These are phyloP conservation scores for Garrulus glandarius DNA, from an alignment of 2,797 vertebrate species.

Conservation along the genomic window DNA sequence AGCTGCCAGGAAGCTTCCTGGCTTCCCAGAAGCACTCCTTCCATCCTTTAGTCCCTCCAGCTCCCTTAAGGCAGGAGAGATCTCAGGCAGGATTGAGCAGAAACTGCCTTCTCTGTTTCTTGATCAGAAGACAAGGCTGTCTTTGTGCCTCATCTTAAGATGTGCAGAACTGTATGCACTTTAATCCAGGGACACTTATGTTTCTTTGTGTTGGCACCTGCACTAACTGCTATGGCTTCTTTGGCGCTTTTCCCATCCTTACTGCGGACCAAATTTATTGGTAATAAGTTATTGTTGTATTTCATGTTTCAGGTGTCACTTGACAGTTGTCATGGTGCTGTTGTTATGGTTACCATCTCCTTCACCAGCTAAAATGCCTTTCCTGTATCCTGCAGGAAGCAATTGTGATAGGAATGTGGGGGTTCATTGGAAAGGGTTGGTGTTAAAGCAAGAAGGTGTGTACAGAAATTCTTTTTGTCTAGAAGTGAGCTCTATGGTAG, in stretches of 20 bases:
- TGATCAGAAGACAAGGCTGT: background rate
- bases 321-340: slow-evolving; percentile 24
- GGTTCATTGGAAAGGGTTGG: background rate
- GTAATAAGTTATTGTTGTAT: background rate
- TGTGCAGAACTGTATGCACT: background rate
- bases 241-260: background rate
- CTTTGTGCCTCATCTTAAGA: background rate
- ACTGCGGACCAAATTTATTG: background rate
- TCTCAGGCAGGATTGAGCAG: background rate
- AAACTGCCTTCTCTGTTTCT: background rate
- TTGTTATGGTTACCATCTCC: slow-evolving; percentile 43
- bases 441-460: background rate
- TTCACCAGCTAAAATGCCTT: background rate
- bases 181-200: background rate
- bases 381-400: slow-evolving; percentile 11
- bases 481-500: background rate
- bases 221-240: background rate
- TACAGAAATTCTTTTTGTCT: background rate
- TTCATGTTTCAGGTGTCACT: background rate
- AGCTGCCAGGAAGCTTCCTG: background rate
- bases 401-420: background rate
- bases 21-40: background rate
- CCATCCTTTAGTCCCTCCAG: background rate
- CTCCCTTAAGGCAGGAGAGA: background rate
- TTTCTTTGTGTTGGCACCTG: background rate